Base-by-base conservation (phyloP, 2,797 vertebrate genomes). In the Melopsittacus undulatus region DNA sequence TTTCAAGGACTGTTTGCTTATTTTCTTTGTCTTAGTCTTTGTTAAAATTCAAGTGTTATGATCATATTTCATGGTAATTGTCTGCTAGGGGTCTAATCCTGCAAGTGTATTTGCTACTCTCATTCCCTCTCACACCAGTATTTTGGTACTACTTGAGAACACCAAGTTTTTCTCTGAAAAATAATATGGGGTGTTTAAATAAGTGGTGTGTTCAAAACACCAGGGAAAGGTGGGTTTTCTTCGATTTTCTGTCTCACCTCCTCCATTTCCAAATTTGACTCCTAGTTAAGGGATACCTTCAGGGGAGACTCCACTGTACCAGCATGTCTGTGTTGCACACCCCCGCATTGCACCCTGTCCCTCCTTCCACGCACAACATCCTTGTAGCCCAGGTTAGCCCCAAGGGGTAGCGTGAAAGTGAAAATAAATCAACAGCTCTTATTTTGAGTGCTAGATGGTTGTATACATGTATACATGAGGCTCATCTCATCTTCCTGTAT, bases 271-370 rank as follows among this genome's bases (percentile, higher is more conserved):
- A 74, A 45, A 77, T 38, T 49, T 45, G 32, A 67, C 42, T 42
- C 18, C 29, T 19, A 34, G 21, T 3, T 63, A 51, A 78, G 56
- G 62, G 59, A 42, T 26, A 16, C 7, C 11, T 87, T 57, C 2
- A 3, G 3, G 12, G 13, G 6, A 78, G 6, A 56, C 14, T 43
- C 40, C 5, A 1, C 20, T 29, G 11, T 13, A 62, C 16, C 64
- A 43, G 7, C 0, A 0, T 5, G 5, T 45, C 59, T 57, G 10
- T 42, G 13, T 43, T 3, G 0, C 13, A 10, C 7, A 17, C 6
- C 8, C 14, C 8, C 9, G 11, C 16, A 29, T 16, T 1, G 0
- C 40, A 68, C 8, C 8, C 15, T 36, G 10, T 21, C 34, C n/a
- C 27, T 63, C 7, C 13, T 78, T 40, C 26, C 36, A 59, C 1